A percentile compares a stretch with the other conserved stretches of the same genome.
Evolutionary conservation across 1,140 invertebrate species (phyloP).

Genomic region (Brachionus rubens): DNA sequence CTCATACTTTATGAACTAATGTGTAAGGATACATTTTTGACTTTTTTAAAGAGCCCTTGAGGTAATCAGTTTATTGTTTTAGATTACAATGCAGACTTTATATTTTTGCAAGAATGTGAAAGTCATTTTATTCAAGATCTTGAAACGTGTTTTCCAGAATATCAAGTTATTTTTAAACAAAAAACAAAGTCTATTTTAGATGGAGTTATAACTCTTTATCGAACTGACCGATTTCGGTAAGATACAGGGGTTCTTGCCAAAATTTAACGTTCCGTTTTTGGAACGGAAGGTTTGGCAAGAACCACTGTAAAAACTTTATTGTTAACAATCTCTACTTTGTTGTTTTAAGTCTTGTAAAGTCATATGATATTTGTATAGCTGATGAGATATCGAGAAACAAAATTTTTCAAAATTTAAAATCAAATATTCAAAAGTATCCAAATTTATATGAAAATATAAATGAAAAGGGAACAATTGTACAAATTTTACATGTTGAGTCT

Average conservation of each 20-base stretch:
- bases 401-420: not conserved
- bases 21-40: not conserved
- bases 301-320: too few species aligned
- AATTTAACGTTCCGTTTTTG: too few species aligned
- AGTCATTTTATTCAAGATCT: not conserved
- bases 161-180: not conserved
- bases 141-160: not conserved
- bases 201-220: not conserved
- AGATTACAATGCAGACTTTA: slow-evolving; percentile 10
- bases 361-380: not conserved
- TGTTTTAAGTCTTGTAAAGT: not conserved
- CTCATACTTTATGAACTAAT: slow-evolving; percentile 9
- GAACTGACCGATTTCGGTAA: slow-evolving; percentile 17
- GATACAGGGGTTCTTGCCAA: too few species aligned
- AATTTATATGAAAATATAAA: not conserved
- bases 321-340: too few species aligned
- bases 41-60: too few species aligned
- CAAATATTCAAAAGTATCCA: not conserved
- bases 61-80: too few species aligned
- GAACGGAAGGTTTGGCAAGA: too few species aligned
- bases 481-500: not conserved
- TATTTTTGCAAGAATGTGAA: slow-evolving; percentile 44
- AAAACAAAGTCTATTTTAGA: not conserved
- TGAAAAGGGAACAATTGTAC: not conserved
- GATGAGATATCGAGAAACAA: not conserved